Evolutionary conservation across 1,140 invertebrate species (phyloP).

Genomic region (Dinoponera quadriceps): DNA sequence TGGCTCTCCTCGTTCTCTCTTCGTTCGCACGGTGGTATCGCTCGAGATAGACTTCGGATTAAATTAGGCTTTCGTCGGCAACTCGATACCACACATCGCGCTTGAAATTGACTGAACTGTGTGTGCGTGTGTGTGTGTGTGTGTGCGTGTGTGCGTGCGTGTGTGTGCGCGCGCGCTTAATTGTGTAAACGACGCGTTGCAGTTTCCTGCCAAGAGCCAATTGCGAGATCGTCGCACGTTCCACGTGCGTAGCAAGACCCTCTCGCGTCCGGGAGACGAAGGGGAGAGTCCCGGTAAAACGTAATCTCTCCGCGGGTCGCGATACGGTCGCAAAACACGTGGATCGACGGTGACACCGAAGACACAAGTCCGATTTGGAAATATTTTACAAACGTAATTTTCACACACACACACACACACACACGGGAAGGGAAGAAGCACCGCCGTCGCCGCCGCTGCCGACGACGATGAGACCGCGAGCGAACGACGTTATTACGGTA

Average conservation of each 20-base stretch:
- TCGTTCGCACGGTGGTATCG: not conserved
- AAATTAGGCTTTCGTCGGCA: conserved; percentile 69
- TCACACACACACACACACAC: too few relatives aligned
- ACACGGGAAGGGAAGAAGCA: not conserved
- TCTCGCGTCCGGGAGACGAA: too few relatives aligned
- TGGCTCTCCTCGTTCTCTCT: not conserved
- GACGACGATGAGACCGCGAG: not conserved
- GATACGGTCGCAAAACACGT: not conserved
- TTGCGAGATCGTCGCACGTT: conserved; percentile 31
- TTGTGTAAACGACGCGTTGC: conserved; percentile 44
- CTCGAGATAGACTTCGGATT: conserved; percentile 50
- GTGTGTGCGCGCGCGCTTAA: too few relatives aligned
- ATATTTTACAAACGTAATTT: conserved; percentile 14
- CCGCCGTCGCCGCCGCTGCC: too few relatives aligned
- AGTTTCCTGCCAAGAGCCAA: conserved; percentile 28
- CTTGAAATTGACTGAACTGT: conserved; percentile 80
- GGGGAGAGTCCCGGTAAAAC: not conserved
- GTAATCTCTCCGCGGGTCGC: conserved; percentile 11
- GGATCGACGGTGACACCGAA: not conserved
- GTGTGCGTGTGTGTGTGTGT: too few relatives aligned
- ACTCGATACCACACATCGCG: conserved; percentile 73
- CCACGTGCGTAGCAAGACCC: not conserved
- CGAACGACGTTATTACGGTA: not conserved
- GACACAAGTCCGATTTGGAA: not conserved
- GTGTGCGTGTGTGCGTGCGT: too few relatives aligned